Percentiles rank a stretch among this genome's conserved stretches.
Conservation (phyloP, 1,140 invertebrate species). For the Zaprionus ornatus region DNA sequence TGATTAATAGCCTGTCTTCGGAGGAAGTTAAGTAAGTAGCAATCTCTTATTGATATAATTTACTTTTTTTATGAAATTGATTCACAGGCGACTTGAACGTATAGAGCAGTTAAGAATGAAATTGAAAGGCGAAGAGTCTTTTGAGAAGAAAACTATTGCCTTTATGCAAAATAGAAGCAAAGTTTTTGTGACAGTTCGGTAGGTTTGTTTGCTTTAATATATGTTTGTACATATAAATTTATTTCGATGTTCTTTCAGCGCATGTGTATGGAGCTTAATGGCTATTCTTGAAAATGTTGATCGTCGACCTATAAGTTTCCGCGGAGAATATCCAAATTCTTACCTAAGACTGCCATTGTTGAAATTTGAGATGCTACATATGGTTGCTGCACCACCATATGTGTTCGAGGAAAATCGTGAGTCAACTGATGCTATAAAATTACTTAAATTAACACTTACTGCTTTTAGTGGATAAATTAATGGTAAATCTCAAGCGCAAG, state of each 20-base stretch:
- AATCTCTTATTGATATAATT: not conserved
- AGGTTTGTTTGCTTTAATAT: not conserved
- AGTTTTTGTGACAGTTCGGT: slow-evolving; percentile 63
- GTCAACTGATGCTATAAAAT: not conserved
- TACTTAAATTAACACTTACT: not conserved
- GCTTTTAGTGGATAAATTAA: slow-evolving; percentile 61
- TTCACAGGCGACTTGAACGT: slow-evolving; percentile 55
- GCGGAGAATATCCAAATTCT: slow-evolving; percentile 55
- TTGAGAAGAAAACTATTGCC: slow-evolving; percentile 44
- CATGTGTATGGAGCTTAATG: slow-evolving; percentile 63
- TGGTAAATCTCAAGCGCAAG: slow-evolving; percentile 28
- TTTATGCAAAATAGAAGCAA: slow-evolving; percentile 62
- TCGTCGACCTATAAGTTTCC: slow-evolving; percentile 37
- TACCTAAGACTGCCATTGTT: slow-evolving; percentile 72
- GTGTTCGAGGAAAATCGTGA: slow-evolving; percentile 67
- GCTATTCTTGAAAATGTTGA: slow-evolving; percentile 71
- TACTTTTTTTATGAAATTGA: not conserved
- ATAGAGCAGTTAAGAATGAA: slow-evolving; percentile 57
- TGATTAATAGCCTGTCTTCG: slow-evolving; percentile 68
- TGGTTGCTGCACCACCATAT: slow-evolving; percentile 59
- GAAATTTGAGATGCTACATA: slow-evolving; percentile 70
- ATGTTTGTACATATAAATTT: not conserved
- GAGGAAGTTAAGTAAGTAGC: slow-evolving; percentile 63
- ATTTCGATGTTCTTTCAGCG: slow-evolving; percentile 22
- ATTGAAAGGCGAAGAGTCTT: slow-evolving; percentile 38